Evolutionary conservation across 35 echinoderm and acorn worm genomes (phyloP), one percentile per base, ranked within the genome.

Genomic region (Apostichopus californicus): DNA sequence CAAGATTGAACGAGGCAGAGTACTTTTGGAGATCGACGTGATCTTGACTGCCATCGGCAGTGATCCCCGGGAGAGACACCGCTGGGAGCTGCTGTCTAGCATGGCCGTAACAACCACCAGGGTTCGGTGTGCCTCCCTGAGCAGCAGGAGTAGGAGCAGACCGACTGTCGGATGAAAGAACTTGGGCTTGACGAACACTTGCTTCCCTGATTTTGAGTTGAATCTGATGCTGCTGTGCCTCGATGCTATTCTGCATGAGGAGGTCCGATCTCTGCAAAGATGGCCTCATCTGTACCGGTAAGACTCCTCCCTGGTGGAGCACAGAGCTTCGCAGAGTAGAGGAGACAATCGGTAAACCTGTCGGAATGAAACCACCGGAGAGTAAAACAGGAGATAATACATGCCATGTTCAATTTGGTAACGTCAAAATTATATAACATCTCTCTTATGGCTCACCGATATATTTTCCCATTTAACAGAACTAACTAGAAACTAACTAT

Each of bases 181-280:
- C 64, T 28, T 89, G 86, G 63, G 46, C 61, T 66, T 89, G 86
- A 72, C 86, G 86, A 25, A 72, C 28, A 54, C 86, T 89, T n/a
- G 89, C 89, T 79, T 91, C 77, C 54, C 89, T 91, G 73, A 91
- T 91, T 60, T 79, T 91, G 53, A 91, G 89, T 59, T 91, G 89
- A 23, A 91, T 91, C 54, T 91, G 89, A 59, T 91, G 89, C 54
- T 91, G 89, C 89, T 91, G 89, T 54, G 89, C 89, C 4, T 91
- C 89, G 25, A 91, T 91, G 68, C 89, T 91, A 77, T 91, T 91
- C 56, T 91, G 89, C 89, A 91, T 91, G 15, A 91, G 89, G 13
- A 91, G 24, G 53, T 91, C 89, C 9, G 89, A 57, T 24, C 89
- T 53, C 9, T 77, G 72, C 56, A 91, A n/a, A 57, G 89, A 91